A percentile compares a stretch with the other conserved stretches of the same genome.
Evolutionary conservation across 1,140 invertebrate species (phyloP).

Genomic region (Dendrolimus kikuchii): DNA sequence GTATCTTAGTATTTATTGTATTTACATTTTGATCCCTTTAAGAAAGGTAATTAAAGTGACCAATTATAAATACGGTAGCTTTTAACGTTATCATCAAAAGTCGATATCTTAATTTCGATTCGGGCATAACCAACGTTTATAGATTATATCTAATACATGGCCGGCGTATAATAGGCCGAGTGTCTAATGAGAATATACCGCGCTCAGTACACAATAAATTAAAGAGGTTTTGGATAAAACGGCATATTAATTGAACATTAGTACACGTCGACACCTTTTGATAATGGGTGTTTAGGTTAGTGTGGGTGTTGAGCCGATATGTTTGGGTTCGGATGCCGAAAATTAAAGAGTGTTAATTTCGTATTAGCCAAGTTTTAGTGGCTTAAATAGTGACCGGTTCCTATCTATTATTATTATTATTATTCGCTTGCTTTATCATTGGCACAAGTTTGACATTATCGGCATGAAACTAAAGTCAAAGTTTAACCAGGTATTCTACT

Average conservation of each 20-base stretch:
- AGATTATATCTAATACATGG: slow-evolving; percentile 51
- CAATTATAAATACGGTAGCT: slow-evolving; percentile 33
- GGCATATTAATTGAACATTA: slow-evolving; percentile 65
- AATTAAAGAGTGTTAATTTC: too few species aligned
- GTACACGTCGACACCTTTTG: slow-evolving; percentile 45
- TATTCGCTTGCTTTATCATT: too few species aligned
- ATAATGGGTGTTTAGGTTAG: slow-evolving; percentile 13
- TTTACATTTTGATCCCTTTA: too few species aligned
- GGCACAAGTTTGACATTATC: too few species aligned
- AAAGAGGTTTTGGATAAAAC: slow-evolving; percentile 46
- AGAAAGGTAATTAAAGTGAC: slow-evolving; percentile 13
- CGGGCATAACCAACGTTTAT: slow-evolving; percentile 47
- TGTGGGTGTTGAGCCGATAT: too few species aligned
- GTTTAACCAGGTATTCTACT: too few species aligned
- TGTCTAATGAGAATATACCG: slow-evolving; percentile 68
- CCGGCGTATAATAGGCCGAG: slow-evolving; percentile 55
- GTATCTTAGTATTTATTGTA: too few species aligned
- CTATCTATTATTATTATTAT: too few species aligned
- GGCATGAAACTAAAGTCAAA: too few species aligned
- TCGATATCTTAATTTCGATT: slow-evolving; percentile 58
- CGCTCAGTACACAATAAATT: slow-evolving; percentile 54
- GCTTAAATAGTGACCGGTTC: too few species aligned
- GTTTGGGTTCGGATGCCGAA: too few species aligned
- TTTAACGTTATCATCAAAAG: slow-evolving; percentile 36
- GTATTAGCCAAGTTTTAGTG: too few species aligned